These are phyloP conservation scores for Drosophila serrata DNA, from an alignment of 1,140 invertebrate genomes.

Conservation along the genomic window DNA sequence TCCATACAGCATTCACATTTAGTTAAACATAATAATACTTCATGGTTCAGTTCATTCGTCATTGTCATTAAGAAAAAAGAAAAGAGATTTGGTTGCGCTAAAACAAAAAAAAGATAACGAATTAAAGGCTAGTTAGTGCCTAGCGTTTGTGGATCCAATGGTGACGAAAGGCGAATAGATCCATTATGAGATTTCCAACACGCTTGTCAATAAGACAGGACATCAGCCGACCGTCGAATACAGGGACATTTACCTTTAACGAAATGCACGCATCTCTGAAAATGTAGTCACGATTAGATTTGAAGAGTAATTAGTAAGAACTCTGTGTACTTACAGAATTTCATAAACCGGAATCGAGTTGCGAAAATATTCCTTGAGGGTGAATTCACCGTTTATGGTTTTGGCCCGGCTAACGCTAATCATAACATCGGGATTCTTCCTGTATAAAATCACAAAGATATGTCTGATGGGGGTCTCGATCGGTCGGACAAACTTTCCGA, in stretches of 20 bases:
- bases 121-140: background rate
- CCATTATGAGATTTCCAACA: conserved; percentile 72
- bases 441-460: conserved; percentile 72
- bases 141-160: conserved; percentile 65
- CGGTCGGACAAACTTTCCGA: conserved; percentile 57
- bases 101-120: background rate
- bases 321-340: conserved; percentile 60
- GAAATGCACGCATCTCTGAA: conserved; percentile 51
- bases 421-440: conserved; percentile 58
- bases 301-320: background rate
- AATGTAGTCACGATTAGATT: conserved; percentile 13
- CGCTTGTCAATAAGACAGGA: conserved; percentile 62
- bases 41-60: background rate
- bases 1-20: conserved; percentile 7
- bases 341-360: conserved; percentile 59
- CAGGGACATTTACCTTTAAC: conserved; percentile 49
- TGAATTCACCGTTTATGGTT: conserved; percentile 44
- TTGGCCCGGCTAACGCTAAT: conserved; percentile 52
- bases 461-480: conserved; percentile 48
- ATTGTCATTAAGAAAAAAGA: background rate
- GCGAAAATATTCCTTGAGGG: conserved; percentile 71
- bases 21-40: conserved; percentile 11
- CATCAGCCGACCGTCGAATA: conserved; percentile 51
- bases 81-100: background rate
- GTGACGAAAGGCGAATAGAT: conserved; percentile 75